phyloP scores from a whole-genome alignment of 1,140 invertebrate genomes.

The Agrilus planipennis region DNA sequence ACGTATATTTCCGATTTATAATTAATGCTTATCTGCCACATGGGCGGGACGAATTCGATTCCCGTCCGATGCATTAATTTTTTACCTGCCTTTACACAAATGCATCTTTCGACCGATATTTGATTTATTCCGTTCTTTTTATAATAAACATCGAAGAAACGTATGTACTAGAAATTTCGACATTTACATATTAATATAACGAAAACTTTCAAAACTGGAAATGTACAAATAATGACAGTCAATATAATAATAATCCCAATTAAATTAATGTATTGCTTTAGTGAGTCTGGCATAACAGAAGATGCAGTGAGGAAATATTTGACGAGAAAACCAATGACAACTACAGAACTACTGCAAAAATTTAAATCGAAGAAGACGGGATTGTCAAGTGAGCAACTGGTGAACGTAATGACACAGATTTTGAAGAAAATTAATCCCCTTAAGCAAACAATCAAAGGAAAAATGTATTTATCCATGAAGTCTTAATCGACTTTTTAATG shows the following conservation, averaged over 20 bases:
- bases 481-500: no score
- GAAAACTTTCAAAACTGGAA: no score
- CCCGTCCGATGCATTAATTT: no score
- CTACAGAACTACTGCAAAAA: conserved; percentile 86
- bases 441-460: conserved; percentile 83
- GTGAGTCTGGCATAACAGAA: conserved; percentile 84
- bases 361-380: conserved; percentile 93
- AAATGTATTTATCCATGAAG: conserved; percentile 88
- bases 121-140: no score
- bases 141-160: no score
- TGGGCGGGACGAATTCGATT: no score
- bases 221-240: no score
- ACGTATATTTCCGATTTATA: no score
- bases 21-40: no score
- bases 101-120: no score
- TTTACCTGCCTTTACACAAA: no score
- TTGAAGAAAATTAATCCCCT: conserved; percentile 90
- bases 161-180: not conserved
- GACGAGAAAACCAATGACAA: conserved; percentile 90
- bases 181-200: not conserved
- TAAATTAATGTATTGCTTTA: conserved; percentile 30
- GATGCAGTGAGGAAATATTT: conserved; percentile 88
- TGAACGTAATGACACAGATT: conserved; percentile 87
- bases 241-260: conserved; percentile 4
- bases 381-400: conserved; percentile 75